A percentile compares a stretch with the other conserved stretches of the same genome.
Evolutionary conservation across 1,140 invertebrate genomes (phyloP).

Genomic region (Micrasema longulum): DNA sequence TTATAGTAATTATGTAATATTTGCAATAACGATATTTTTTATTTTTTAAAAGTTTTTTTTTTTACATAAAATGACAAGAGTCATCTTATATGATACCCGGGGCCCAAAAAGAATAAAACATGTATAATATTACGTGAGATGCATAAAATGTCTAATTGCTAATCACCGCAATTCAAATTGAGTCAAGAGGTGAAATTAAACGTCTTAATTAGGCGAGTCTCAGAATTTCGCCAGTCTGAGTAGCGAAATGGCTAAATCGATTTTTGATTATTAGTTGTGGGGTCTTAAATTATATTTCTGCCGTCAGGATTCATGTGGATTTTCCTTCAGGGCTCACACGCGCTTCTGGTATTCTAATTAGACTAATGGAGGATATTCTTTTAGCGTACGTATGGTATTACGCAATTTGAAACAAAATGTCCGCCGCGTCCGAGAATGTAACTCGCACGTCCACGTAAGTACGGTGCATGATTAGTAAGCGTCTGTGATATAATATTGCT

Average conservation of each 20-base stretch:
- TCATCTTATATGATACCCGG: background rate
- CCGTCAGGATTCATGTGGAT: background rate
- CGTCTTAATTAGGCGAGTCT: slow-evolving; percentile 45
- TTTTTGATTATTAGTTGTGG: slow-evolving; percentile 44
- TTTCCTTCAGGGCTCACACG: slow-evolving; percentile 10
- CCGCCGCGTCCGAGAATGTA: slow-evolving; percentile 14
- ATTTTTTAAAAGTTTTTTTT: too few relatives aligned
- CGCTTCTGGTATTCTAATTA: slow-evolving; percentile 24
- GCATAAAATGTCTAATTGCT: slow-evolving; percentile 26
- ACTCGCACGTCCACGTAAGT: too few relatives aligned
- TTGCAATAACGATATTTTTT: too few relatives aligned
- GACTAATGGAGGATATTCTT: slow-evolving; percentile 13
- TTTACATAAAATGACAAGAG: too few relatives aligned
- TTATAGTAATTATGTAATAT: too few relatives aligned
- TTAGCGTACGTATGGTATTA: slow-evolving; percentile 1
- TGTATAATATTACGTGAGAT: background rate
- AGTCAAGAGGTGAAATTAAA: slow-evolving; percentile 33
- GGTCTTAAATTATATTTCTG: slow-evolving; percentile 17
- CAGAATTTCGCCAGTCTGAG: background rate
- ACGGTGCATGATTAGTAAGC: too few relatives aligned
- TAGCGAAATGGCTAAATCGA: slow-evolving; percentile 40
- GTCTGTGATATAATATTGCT: too few relatives aligned
- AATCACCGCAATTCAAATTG: background rate
- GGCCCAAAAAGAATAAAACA: background rate
- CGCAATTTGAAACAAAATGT: slow-evolving; percentile 21